Base-by-base conservation (phyloP, 2,797 vertebrate species). In the Eulemur albifrons region DNA sequence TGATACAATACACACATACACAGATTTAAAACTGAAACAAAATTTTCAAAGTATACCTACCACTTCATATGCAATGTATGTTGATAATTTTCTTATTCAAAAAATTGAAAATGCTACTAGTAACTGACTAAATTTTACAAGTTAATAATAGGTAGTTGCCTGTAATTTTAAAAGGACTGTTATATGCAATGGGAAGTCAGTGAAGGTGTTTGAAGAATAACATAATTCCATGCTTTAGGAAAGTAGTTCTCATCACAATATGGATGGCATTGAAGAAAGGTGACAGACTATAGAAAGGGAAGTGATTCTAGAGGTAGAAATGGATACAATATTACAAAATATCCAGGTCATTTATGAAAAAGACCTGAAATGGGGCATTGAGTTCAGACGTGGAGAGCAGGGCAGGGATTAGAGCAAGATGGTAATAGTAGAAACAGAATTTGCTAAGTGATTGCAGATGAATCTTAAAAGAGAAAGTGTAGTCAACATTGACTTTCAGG, bases 61-160 rank as follows among this genome's bases (percentile, higher is more conserved):
- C 2, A 45, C 45, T 88, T 92, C 35, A 67, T 89, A 93, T 48
- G 69, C 25, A 88, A 95, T 27, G 0, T 57, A 57, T 91, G 54
- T 32, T 86, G 32, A 50, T 54, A 81, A 54, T 85, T 76, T 79
- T 75, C 59, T 76, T 72, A 52, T 88, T 76, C 45, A 30, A 70
- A 86, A 38, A 85, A 75, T 70, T 93, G 48, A 20, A 88, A 93
- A 13, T 84, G 35, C 9, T 83, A 77, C 32, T 72, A 72, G 35
- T 12, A 94, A 82, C 23, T 73, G 18, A 88, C 17, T 76, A 48
- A 81, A 76, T 90, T 90, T 91, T 57, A 89, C 80, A 84, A 63
- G 35, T n/a, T 59, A 88, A 40, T 52, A 48, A 61, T 76, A 17
- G 9, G 18, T 81, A 20, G 30, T 48, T 2, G 20, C 10, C 20